Evolutionary conservation across 2,113 vertebrate species (phyloP).

Genomic region (Monarcha castaneiventris): DNA sequence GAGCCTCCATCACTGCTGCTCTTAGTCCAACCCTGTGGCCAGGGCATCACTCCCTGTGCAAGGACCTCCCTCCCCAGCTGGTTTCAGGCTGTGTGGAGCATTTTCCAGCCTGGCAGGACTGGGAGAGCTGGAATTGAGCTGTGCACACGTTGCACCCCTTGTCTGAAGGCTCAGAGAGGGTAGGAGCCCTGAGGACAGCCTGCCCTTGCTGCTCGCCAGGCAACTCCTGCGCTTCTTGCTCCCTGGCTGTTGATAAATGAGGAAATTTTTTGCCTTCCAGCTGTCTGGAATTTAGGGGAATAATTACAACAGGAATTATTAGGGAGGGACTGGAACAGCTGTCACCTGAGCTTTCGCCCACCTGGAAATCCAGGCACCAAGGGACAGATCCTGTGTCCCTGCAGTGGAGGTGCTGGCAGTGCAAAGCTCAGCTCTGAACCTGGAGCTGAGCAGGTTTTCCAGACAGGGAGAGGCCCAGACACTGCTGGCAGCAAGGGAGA

Average conservation of each 20-base stretch:
- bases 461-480: neutral
- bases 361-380: neutral
- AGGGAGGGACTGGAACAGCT: neutral
- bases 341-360: constrained; percentile 4
- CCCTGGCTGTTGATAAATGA: neutral
- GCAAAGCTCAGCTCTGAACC: neutral
- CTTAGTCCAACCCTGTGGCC: fast-evolving
- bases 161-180: neutral
- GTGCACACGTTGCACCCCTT: fast-evolving
- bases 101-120: neutral
- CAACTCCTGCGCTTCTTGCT: neutral
- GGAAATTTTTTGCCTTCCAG: neutral
- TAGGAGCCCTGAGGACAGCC: neutral
- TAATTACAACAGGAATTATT: constrained; percentile 3
- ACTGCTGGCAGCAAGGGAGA: neutral
- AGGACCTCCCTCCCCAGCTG: neutral
- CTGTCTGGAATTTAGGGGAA: neutral
- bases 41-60: neutral
- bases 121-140: neutral
- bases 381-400: neutral
- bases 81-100: neutral
- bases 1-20: neutral
- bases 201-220: neutral
- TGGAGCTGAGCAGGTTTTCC: neutral
- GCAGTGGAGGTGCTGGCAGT: fast-evolving